Conservation (phyloP, 2,113 vertebrate species). For the Salminus brasiliensis region DNA sequence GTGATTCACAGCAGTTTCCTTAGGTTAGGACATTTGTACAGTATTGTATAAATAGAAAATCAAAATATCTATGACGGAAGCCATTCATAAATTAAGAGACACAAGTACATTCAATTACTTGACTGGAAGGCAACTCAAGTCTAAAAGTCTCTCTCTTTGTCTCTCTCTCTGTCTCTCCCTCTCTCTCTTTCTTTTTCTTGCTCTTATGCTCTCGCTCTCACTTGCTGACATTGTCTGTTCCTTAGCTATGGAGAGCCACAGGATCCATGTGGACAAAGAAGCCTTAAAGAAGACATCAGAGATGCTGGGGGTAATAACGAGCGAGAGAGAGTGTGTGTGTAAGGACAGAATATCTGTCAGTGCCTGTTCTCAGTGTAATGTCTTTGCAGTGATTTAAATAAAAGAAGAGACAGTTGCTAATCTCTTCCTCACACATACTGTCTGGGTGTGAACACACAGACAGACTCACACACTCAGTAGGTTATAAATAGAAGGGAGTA, state of each 20-base stretch:
- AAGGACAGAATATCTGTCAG: not conserved
- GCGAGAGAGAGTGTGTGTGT: not conserved
- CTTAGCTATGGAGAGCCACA: constrained; percentile 88
- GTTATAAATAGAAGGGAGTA: not conserved
- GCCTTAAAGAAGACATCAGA: constrained; percentile 84
- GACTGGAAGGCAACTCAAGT: constrained; percentile 4
- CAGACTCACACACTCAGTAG: not conserved
- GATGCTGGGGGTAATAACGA: constrained; percentile 80
- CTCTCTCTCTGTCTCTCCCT: not conserved
- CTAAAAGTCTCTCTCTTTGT: too few relatives aligned
- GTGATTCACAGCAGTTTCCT: too few relatives aligned
- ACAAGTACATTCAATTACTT: not conserved
- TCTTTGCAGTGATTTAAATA: not conserved
- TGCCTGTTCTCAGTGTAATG: not conserved
- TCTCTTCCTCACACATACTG: not conserved
- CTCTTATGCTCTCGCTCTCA: not conserved
- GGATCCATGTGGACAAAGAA: constrained; percentile 82
- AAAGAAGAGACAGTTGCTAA: not conserved
- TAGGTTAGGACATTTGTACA: not conserved
- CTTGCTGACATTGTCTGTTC: not conserved
- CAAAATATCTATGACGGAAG: not conserved
- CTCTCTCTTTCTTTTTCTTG: not conserved
- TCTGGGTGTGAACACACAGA: not conserved
- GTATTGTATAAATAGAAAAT: not conserved
- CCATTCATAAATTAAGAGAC: not conserved